Base-by-base conservation (phyloP, 2,888 invertebrate species). In the Drosophila percnosoma region DNA sequence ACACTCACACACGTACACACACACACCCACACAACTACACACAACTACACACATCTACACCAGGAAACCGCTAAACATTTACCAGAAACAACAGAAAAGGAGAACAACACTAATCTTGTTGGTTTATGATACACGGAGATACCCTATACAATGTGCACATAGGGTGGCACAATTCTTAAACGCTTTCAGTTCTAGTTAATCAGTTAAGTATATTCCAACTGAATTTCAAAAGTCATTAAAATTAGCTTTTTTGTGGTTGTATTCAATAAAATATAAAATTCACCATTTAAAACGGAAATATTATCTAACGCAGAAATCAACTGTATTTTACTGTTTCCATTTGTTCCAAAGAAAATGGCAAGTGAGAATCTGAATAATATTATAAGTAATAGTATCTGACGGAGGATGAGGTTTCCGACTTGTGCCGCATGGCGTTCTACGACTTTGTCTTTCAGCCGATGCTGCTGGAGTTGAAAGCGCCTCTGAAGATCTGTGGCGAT, bases 401-500 rank as follows among this genome's bases (percentile, higher is more conserved):
- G 90, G 99, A 99, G 95, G 96, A 96, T 91, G 99, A 99, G 95
- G 99, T 99, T 91, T 96, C 98, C 93, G 98, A 98, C 90, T 95
- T 99, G 84, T 99, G 99, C 94, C 94, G 99, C 91, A 99, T 99
- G 94, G 99, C 98, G 52, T 95, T 99, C 91, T 99, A 99, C 95
- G 98, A 99, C 92, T 99, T 99, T 94, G 95, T 99, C 82, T 98
- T 98, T 92, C 99, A 99, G 93, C 99, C 99, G 40, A 99, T 99
- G 93, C 94, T 99, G 89, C 94, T 99, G 92, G 99, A 99, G 94
- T 94, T 99, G 91, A 99, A 99, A 94, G 99, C 99, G 55, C 99
- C 99, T 75, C 94, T 99, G 77, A 99, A 99, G 95, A 99, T 99
- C 94, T 99, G 99, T 94, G 99, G 99, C 94, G 99, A 99, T 92